Base-by-base conservation (phyloP, 2,888 invertebrate species). In the Diloba caeruleocephala region DNA sequence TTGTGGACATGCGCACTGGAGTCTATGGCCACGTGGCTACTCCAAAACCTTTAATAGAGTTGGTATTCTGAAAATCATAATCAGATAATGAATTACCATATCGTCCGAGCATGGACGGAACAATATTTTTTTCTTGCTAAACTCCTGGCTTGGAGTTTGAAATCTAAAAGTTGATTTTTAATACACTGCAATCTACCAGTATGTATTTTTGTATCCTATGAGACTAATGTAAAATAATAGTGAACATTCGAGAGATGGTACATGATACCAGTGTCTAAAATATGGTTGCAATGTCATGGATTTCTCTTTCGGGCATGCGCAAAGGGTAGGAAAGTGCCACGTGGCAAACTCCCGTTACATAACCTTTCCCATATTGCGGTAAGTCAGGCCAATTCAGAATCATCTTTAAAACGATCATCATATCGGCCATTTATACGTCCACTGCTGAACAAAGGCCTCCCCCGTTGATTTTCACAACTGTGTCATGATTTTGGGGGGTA, bases 271-370 rank as follows among this genome's bases (percentile, higher is more conserved):
- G 31, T 32, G 29, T 46, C 37, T 56, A 15, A 31, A 55, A 61
- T 51, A 56, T 53, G 66, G 69, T 74, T 79, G 75, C 78, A 78
- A 80, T 81, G 79, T 82, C 82, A 82, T 76, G 78, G 75, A 77
- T 76, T 57, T 71, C 50, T 70, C 54, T 41, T 39, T 23, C 55
- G 59, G 81, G 71, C 92, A 90, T 92, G 92, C 92, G 92, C 92
- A 85, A 38, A 73, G 55, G 25, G 26, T 29, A 33, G 48, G 48
- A 58, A 70, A 60, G 43, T 55, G 85, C 89, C 92, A 92, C 92
- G 92, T 92, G 92, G 90, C 84, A 69, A 55, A 70, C 61, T 84
- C 88, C 85, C 88, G 82, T 92, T 92, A 90, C 89, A 92, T 92
- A 92, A 92, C 89, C 88, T 89, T 78, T 72, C 53, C 41, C 57